Evolutionary conservation across 2,113 vertebrate species (phyloP).

Genomic region (Callipepla californica): DNA sequence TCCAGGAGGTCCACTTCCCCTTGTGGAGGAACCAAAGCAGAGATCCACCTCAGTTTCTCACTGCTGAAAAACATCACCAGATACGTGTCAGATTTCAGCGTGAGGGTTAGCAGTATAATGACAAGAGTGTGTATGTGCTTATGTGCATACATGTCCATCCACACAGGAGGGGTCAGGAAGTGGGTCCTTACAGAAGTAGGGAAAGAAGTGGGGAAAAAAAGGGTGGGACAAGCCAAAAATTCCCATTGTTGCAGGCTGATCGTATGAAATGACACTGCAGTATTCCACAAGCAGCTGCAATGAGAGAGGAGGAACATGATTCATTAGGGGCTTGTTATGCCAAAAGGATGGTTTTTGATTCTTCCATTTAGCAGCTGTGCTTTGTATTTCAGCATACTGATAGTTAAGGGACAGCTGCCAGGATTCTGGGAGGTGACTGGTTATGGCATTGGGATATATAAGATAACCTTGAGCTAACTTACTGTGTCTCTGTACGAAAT

Average conservation of each 20-base stretch:
- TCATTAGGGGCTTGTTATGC: neutral
- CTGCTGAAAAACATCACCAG: constrained; percentile 80
- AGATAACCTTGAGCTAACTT: constrained; percentile 66
- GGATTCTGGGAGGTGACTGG: neutral
- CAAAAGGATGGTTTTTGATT: neutral
- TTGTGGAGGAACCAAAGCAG: constrained; percentile 84
- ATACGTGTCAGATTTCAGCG: neutral
- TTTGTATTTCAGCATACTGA: neutral
- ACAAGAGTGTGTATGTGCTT: neutral
- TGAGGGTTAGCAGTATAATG: neutral
- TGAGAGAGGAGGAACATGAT: neutral
- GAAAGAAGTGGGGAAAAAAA: neutral
- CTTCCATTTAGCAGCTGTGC: neutral
- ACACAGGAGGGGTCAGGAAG: neutral
- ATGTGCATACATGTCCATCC: neutral
- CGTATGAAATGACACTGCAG: neutral
- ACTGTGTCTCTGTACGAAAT: constrained; percentile 92
- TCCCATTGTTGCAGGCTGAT: neutral
- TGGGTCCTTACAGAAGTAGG: neutral
- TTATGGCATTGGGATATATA: neutral
- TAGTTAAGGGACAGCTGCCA: neutral
- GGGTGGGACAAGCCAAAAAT: neutral
- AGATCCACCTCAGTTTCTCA: constrained; percentile 96
- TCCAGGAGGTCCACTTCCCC: constrained; percentile 78
- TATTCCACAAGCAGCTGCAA: neutral